Conservation (phyloP, 1,140 invertebrate species). For the Nephila pilipes region DNA sequence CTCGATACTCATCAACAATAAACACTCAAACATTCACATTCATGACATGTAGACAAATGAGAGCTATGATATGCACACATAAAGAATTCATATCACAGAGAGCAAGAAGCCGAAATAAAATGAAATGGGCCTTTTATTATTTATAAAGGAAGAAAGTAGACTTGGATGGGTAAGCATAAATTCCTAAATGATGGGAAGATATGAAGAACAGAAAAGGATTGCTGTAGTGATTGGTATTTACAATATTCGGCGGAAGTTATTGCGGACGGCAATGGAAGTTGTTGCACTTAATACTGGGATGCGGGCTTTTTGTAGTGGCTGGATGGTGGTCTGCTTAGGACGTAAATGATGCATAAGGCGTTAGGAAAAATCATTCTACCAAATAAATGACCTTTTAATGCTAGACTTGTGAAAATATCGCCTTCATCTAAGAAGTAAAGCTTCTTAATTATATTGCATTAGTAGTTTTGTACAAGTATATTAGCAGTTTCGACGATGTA, state of each 20-base stretch:
- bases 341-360: neutral
- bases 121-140: neutral
- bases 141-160: neutral
- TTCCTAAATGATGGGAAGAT: neutral
- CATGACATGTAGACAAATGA: neutral
- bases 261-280: neutral
- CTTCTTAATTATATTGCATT: neutral
- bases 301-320: neutral
- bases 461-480: too few species aligned
- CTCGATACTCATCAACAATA: neutral
- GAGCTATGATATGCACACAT: neutral
- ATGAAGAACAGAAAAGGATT: neutral
- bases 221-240: conserved; percentile 4
- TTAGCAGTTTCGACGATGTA: too few species aligned
- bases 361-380: neutral
- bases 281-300: neutral
- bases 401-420: neutral
- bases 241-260: neutral
- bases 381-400: neutral
- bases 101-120: neutral
- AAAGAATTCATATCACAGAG: neutral
- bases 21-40: neutral
- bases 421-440: neutral
- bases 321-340: neutral
- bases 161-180: neutral